Base-by-base conservation (phyloP, 2,888 invertebrate species). In the Melangyna quadrimaculata region DNA sequence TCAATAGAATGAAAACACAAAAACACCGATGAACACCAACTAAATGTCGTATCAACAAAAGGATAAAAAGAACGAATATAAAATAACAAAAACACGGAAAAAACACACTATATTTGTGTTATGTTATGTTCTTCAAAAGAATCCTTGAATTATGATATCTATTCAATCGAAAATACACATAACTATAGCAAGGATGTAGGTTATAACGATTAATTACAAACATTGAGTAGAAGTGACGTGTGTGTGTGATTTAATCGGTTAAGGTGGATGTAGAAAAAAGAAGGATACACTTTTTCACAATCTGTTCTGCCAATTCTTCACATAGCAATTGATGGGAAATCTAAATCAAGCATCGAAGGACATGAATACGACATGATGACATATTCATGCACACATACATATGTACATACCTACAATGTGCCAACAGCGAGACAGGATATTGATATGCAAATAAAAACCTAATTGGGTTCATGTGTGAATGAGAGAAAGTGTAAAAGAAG, bases 401-500 rank as follows among this genome's bases (percentile, higher is more conserved):
- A n/a, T n/a, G n/a, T n/a, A n/a, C n/a, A n/a, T n/a, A n/a, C n/a
- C n/a, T n/a, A n/a, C 40, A 37, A 32, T 32, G 6, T 57, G 19
- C 37, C 10, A 43, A 19, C 72, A 83, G 48, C 57, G 78, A 70
- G 78, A 67, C 71, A 74, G 84, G 79, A 79, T 84, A 84, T 79
- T 79, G 84, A 84, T 74, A 84, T 84, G 79, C 75, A 84, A 84
- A 84, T 84, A 27, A 12, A 84, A 79, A 84, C 79, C 83, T 78
- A 84, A 84, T 79, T 84, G 83, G 79, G 83, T 79, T 79, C 79
- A 71, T 29, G 9, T 84, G 65, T 65, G 71, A 37, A n/a, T 51
- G 27, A 8, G 24, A 27, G 24, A 51, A 51, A 27, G 9, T 51
- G 17, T 32, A 51, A n/a, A 43, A 6, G 17, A 72, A 55, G 29